Conservation (phyloP, 2,888 invertebrate genomes). For the Torymus auratus region DNA sequence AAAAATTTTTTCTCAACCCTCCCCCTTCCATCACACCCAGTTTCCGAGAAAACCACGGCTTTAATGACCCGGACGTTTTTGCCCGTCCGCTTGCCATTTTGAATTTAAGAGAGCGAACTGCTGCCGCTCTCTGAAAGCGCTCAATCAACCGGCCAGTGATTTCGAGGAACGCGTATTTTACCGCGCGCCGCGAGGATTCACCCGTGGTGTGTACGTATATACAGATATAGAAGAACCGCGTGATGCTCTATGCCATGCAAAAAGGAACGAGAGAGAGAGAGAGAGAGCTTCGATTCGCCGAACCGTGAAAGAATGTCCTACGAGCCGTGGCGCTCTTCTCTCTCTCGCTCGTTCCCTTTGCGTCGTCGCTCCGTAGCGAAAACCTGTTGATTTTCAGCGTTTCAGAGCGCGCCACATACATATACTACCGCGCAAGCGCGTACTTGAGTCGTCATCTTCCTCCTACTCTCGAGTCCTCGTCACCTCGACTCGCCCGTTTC, state of each 20-base stretch:
- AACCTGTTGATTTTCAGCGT: constrained; percentile 53
- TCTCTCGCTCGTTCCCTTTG: too few relatives aligned
- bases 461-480: too few relatives aligned
- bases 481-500: too few relatives aligned
- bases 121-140: neutral
- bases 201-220: too few relatives aligned
- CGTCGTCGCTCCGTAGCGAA: constrained; percentile 4
- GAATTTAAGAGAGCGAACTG: constrained; percentile 27
- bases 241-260: neutral
- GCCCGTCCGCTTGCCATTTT: constrained; percentile 1
- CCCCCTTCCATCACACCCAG: too few relatives aligned
- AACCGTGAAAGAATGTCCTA: constrained; percentile 52
- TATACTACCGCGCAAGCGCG: neutral
- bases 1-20: too few relatives aligned
- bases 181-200: neutral
- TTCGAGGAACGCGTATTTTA: constrained; percentile 33
- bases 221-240: neutral
- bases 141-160: constrained; percentile 26
- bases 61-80: neutral
- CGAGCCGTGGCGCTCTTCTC: neutral
- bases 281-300: constrained; percentile 21
- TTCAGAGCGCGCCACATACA: constrained; percentile 1
- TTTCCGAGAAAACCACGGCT: constrained; percentile 1
- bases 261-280: neutral
- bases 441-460: too few relatives aligned